These are phyloP conservation scores for Heterotis niloticus DNA, from an alignment of 2,113 vertebrate genomes.

Conservation along the genomic window DNA sequence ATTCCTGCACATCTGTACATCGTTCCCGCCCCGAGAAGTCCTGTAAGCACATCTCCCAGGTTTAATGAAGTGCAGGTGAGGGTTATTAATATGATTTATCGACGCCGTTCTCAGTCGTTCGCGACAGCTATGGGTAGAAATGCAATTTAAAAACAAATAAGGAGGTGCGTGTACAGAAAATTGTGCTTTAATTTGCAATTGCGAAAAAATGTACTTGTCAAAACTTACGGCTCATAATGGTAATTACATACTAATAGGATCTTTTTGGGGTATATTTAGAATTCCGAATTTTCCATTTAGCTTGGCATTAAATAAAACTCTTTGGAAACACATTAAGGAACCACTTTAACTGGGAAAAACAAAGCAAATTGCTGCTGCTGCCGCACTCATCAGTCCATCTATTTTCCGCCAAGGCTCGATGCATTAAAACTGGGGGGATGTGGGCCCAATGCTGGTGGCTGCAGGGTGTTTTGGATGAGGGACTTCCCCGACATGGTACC, in stretches of 20 bases:
- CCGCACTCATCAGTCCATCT: too few species aligned
- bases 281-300: not conserved
- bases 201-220: not conserved
- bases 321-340: not conserved
- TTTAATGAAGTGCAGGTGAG: slow-evolving; percentile 13
- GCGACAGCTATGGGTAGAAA: not conserved
- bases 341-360: too few species aligned
- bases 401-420: too few species aligned
- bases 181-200: slow-evolving; percentile 14
- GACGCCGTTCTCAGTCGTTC: not conserved
- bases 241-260: slow-evolving; percentile 7
- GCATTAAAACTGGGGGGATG: too few species aligned
- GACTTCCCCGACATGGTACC: too few species aligned
- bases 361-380: too few species aligned
- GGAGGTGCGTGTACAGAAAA: not conserved
- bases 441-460: too few species aligned
- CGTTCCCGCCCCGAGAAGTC: not conserved
- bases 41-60: slow-evolving; percentile 10
- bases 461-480: too few species aligned
- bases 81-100: slow-evolving; percentile 19
- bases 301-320: not conserved
- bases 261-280: slow-evolving; percentile 8
- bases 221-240: too few species aligned
- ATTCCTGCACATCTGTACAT: not conserved
- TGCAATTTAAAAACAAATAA: slow-evolving; percentile 12